Percentiles rank a stretch among this genome's conserved stretches.
phyloP scores from a whole-genome alignment of 2,888 invertebrate species.

The Salpingus planirostris region DNA sequence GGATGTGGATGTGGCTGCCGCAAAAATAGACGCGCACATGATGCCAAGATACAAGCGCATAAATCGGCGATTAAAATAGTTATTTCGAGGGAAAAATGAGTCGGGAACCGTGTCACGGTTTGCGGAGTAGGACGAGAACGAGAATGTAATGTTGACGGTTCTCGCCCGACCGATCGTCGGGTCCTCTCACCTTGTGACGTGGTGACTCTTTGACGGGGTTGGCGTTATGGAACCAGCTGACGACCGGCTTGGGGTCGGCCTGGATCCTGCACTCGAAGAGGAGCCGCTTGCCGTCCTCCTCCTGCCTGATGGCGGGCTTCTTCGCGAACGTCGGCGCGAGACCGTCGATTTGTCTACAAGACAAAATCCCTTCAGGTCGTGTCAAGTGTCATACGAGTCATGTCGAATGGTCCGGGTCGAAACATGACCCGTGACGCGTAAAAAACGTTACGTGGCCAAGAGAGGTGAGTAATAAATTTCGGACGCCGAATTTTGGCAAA shows the following conservation, averaged over 20 bases:
- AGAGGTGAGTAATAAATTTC: slow-evolving; percentile 26
- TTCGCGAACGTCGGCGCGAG: slow-evolving; percentile 96
- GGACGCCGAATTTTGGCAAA: slow-evolving; percentile 30
- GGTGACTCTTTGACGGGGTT: slow-evolving; percentile 68
- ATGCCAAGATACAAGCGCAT: slow-evolving; percentile 23
- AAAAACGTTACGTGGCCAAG: slow-evolving; percentile 25
- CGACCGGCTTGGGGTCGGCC: slow-evolving; percentile 83
- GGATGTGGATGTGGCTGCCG: slow-evolving; percentile 17
- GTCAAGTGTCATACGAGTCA: too few relatives aligned
- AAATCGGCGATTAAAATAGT: slow-evolving; percentile 20
- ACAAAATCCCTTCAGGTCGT: too few relatives aligned
- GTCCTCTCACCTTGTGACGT: slow-evolving; percentile 91
- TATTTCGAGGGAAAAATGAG: slow-evolving; percentile 13
- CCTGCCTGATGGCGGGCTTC: slow-evolving; percentile 94
- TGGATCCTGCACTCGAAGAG: slow-evolving; percentile 92
- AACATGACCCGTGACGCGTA: slow-evolving; percentile 32
- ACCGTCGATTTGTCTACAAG: slow-evolving; percentile 93
- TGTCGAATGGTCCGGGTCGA: too few relatives aligned
- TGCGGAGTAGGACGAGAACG: slow-evolving; percentile 4
- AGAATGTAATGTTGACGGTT: slow-evolving; percentile 12
- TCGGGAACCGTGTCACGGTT: slow-evolving; percentile 12
- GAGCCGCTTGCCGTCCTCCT: slow-evolving; percentile 89
- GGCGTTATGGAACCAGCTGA: slow-evolving; percentile 86
- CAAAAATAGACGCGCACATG: slow-evolving; percentile 25
- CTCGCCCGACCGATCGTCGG: too few relatives aligned